Evolutionary conservation across 2,113 vertebrate genomes (phyloP).

Genomic region (Tupaia chinensis): DNA sequence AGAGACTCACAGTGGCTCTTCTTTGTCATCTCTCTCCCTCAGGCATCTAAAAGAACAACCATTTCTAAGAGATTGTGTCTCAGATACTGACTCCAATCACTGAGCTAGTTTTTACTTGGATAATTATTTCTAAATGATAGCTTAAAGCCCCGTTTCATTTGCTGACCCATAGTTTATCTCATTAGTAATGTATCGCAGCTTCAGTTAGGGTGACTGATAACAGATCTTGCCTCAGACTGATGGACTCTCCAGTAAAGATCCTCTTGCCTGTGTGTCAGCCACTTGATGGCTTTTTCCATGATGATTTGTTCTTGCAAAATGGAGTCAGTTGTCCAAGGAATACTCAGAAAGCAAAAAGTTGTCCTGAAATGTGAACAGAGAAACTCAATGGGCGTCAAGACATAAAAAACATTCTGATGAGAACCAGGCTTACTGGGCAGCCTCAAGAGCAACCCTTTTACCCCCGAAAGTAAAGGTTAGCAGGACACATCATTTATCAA

Average conservation of each 20-base stretch:
- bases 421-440: background rate
- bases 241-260: conserved; percentile 1
- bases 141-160: conserved; percentile 76
- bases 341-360: conserved; percentile 58
- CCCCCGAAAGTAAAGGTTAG: conserved; percentile 59
- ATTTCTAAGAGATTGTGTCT: conserved; percentile 39
- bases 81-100: conserved; percentile 64
- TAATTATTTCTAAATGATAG: conserved; percentile 80
- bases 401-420: background rate
- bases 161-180: conserved; percentile 76
- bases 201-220: conserved; percentile 73
- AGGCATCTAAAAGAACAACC: background rate
- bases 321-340: conserved; percentile 36
- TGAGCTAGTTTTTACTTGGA: conserved; percentile 66
- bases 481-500: conserved; percentile 36
- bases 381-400: conserved; percentile 39
- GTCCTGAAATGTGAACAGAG: conserved; percentile 72
- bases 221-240: conserved; percentile 63
- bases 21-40: conserved; percentile 32
- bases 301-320: conserved; percentile 54
- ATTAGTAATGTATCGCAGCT: conserved; percentile 74
- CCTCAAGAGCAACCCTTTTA: background rate
- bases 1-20: background rate
- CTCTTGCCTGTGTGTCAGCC: background rate
- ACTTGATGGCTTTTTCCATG: conserved; percentile 24